Evolutionary conservation across 2,888 invertebrate species (phyloP), one percentile per base, ranked within the genome.

Genomic region (Tinea trinotella): DNA sequence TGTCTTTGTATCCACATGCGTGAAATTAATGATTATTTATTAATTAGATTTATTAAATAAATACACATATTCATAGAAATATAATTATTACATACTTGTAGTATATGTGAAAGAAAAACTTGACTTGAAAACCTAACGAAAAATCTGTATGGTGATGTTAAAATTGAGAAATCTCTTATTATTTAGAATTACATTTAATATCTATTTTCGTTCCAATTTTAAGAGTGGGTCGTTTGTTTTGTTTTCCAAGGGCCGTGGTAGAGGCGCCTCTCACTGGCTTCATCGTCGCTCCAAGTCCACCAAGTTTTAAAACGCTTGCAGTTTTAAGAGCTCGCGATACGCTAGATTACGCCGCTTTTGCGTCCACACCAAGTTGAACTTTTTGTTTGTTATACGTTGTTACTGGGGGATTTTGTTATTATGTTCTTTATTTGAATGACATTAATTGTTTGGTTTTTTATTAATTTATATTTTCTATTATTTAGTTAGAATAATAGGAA

Each of bases 351-450:
- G 24, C 50, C 50, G 50, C 50, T 50, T 18, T 46, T 9, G 12
- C 24, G 12, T 15, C 17, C n/a, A 17, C 17, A 40, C 12, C 17
- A 40, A 18, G 20, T 18, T 24, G 13, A 50, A 12, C 50, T 50
- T 24, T 24, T 50, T 50, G 49, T 49, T 49, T 49, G 49, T 49
- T 20, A n/a, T 19, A 49, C 49, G 20, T 49, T 49, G 50, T 50
- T 50, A 50, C 50, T 12, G 50, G 18, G 24, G 22, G 50, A 24
- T 50, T 50, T 22, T 22, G 24, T 50, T 50, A 50, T 50, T 50
- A 46, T 46, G 17, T 17, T 46, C 18, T 19, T 46, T 46, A 40
- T 40, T n/a, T 40, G 40, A 13, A 15, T 12, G 30, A 30, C 2
- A 30, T 30, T 7, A 30, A 7, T 30, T 30, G 2, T 30, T 30